Evolutionary conservation across 1,140 invertebrate species (phyloP).

Genomic region (Odontomachus brunneus): DNA sequence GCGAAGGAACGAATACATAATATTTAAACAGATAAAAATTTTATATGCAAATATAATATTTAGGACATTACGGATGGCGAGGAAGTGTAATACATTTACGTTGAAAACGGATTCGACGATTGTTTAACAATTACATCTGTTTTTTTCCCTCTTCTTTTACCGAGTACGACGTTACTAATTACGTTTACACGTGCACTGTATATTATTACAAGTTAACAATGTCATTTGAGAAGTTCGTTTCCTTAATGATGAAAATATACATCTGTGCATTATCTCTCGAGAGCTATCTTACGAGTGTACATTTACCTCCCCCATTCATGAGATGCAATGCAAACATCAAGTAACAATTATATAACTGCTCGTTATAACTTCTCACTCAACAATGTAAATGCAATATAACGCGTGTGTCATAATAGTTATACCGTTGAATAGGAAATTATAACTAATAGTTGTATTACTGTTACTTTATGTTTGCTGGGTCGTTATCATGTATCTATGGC

Average conservation of each 20-base stretch:
- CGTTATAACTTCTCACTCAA: too few species aligned
- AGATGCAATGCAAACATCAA: not conserved
- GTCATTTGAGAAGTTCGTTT: conserved; percentile 56
- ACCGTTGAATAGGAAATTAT: too few species aligned
- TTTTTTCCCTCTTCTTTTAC: conserved; percentile 27
- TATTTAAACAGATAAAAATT: conserved; percentile 69
- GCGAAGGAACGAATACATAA: conserved; percentile 57
- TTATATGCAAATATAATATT: conserved; percentile 72
- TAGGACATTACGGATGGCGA: conserved; percentile 60
- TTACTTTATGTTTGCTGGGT: too few species aligned
- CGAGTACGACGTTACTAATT: conserved; percentile 49
- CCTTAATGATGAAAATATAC: conserved; percentile 66
- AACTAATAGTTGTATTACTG: too few species aligned
- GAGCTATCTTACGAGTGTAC: not conserved
- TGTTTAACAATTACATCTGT: conserved; percentile 19
- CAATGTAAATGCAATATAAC: too few species aligned
- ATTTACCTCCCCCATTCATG: conserved; percentile 32
- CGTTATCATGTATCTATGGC: too few species aligned
- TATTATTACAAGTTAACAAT: conserved; percentile 59
- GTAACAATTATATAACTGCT: too few species aligned
- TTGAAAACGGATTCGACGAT: conserved; percentile 38
- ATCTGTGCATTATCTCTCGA: conserved; percentile 58
- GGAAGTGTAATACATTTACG: conserved; percentile 20
- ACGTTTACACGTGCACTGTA: conserved; percentile 51
- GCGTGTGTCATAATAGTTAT: too few species aligned